Conservation (phyloP, 2,797 vertebrate genomes). For the Malurus splendens region DNA sequence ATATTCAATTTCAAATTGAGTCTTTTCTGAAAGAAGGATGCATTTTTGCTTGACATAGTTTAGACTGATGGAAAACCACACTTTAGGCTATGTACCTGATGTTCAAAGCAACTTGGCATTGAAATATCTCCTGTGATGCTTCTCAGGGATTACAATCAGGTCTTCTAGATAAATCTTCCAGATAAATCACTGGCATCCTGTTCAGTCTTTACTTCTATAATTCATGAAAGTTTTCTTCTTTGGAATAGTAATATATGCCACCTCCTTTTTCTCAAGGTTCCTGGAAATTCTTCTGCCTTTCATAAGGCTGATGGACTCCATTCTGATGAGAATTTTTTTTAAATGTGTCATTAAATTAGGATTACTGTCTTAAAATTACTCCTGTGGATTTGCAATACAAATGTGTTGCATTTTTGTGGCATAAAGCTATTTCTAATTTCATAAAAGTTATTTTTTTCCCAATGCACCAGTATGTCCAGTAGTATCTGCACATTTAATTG, state of each 20-base stretch:
- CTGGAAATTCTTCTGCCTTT: background rate
- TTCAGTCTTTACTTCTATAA: background rate
- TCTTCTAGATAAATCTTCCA: background rate
- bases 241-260: background rate
- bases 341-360: background rate
- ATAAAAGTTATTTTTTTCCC: background rate
- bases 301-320: background rate
- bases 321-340: background rate
- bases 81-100: background rate
- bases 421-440: background rate
- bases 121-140: background rate
- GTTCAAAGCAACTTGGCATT: background rate
- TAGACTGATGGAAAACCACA: background rate
- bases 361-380: background rate
- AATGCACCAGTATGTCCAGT: background rate
- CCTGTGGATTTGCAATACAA: background rate
- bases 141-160: background rate
- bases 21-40: background rate
- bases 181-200: background rate
- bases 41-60: accelerated
- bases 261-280: background rate
- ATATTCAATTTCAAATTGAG: background rate
- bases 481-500: background rate
- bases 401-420: background rate
- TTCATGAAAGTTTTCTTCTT: background rate